Percentiles rank a stretch among this genome's conserved stretches.
Evolutionary conservation across 2,797 vertebrate species (phyloP).

Genomic region (Protosalanx chinensis): DNA sequence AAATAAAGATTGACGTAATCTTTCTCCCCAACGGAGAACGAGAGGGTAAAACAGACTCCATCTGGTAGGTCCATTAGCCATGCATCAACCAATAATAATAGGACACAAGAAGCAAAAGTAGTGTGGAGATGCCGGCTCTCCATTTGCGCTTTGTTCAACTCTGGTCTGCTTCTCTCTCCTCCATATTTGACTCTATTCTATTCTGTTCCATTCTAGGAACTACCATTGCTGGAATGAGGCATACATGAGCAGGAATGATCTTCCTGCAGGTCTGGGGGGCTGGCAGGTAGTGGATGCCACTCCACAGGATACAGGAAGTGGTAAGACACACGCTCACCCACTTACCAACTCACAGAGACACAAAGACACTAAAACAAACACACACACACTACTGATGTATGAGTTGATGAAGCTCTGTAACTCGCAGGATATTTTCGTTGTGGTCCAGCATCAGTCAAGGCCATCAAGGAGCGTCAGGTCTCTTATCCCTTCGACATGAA

Average conservation of each 20-base stretch:
- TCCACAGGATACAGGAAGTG: constrained; percentile 93
- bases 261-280: constrained; percentile 76
- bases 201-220: constrained; percentile 76
- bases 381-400: not conserved
- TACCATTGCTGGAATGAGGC: constrained; percentile 95
- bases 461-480: constrained; percentile 79
- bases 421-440: constrained; percentile 80
- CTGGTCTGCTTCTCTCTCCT: not conserved
- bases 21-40: constrained; percentile 67
- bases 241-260: constrained; percentile 76
- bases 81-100: too few relatives aligned
- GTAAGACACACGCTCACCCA: constrained; percentile 57
- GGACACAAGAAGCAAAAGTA: not conserved
- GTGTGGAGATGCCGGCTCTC: not conserved
- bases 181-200: not conserved
- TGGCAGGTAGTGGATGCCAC: constrained; percentile 92
- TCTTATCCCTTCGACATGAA: constrained; percentile 79
- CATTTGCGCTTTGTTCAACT: not conserved
- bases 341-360: not conserved
- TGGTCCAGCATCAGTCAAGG: constrained; percentile 82
- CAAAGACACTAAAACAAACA: not conserved
- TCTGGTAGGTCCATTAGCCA: constrained; percentile 79
- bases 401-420: not conserved
- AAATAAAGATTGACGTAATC: constrained; percentile 80
- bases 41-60: constrained; percentile 79